Evolutionary conservation across 2,888 invertebrate species (phyloP).

Genomic region (Tipula vernalis): DNA sequence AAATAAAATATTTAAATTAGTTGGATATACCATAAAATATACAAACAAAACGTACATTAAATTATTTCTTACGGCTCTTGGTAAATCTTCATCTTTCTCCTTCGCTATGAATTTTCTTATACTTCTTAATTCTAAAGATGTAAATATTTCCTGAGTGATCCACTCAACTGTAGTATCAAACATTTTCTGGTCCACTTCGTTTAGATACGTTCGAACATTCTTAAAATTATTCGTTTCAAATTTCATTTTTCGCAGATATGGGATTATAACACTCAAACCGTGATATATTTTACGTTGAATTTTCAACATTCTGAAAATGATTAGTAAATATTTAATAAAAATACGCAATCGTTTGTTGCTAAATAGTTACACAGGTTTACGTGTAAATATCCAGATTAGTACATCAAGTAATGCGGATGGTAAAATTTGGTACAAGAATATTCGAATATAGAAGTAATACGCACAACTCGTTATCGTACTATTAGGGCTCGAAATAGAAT

Average conservation of each 20-base stretch:
- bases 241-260: not conserved
- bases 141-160: not conserved
- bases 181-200: not conserved
- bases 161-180: not conserved
- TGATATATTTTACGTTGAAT: not conserved
- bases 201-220: not conserved
- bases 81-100: not conserved
- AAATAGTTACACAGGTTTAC: not conserved
- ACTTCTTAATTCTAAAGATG: not conserved
- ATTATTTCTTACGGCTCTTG: not conserved
- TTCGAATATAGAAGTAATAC: not conserved
- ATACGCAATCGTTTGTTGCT: not conserved
- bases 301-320: not conserved
- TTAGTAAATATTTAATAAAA: not conserved
- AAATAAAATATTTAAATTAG: not conserved
- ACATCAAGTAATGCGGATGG: not conserved
- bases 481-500: not conserved
- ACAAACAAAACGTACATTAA: not conserved
- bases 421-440: not conserved
- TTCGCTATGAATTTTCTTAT: not conserved
- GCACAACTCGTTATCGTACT: not conserved
- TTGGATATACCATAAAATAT: not conserved
- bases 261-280: not conserved
- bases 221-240: not conserved
- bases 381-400: not conserved